Evolutionary conservation across 1,140 invertebrate genomes (phyloP), one percentile per base, ranked within the genome.

Genomic region (Bombyx mandarina): DNA sequence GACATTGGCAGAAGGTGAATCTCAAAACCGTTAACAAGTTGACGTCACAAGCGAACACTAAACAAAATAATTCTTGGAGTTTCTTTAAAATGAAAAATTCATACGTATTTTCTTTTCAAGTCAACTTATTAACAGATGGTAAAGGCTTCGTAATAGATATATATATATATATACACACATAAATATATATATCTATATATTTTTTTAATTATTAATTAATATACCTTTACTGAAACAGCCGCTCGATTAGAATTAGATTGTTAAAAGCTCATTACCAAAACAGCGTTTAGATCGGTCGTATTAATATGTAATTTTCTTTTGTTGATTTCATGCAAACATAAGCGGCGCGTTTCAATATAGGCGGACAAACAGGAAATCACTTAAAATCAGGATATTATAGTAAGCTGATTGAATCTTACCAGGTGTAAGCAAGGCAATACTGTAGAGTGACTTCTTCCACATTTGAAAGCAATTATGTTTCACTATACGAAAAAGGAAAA

Each of bases 381-480:
- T 86, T 84, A 83, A 77, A 84, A 75, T 81, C 72, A 86, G 83
- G 83, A 83, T 80, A 84, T 86, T 82, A 83, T 74, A 86, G 80
- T 79, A 86, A 86, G 83, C 83, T 85, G 79, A 83, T 81, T 79
- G 75, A 82, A 85, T 86, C 83, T 86, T 86, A 86, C 83, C 83
- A 67, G 83, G 82, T 86, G 83, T 86, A 86, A 86, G 83, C 83
- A 86, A 85, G 79, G 80, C 83, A 86, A 77, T 84, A 84, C 81
- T 85, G 84, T 83, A 83, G 84, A 85, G 79, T 87, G 82, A 85
- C 84, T 87, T 87, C 84, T 85, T 87, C 84, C 82, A 85, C 80
- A 83, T 86, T 84, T 80, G 77, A 82, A 87, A 87, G 84, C 80
- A 79, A 87, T 71, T 70, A 84, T 80, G 75, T 85, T 75, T 85